Conservation (phyloP, 2,113 vertebrate species). For the Meleagris gallopavo region DNA sequence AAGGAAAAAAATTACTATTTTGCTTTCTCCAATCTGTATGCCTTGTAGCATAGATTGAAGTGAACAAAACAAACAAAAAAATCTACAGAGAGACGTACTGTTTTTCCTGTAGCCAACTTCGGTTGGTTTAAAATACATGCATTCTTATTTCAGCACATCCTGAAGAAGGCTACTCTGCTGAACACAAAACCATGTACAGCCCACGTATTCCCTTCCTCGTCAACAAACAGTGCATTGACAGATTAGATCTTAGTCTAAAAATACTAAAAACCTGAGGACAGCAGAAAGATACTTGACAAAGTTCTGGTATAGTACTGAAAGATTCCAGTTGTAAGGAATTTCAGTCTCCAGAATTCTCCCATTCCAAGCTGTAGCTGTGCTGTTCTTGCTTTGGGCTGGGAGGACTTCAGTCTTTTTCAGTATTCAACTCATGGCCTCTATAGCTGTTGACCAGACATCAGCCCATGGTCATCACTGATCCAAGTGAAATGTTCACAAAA, state of each 20-base stretch:
- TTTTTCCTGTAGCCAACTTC: neutral
- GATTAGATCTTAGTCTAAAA: neutral
- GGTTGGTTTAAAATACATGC: neutral
- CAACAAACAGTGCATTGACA: neutral
- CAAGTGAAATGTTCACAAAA: neutral
- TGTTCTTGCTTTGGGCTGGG: neutral
- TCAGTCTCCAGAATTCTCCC: neutral
- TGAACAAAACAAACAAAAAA: neutral
- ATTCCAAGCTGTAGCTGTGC: neutral
- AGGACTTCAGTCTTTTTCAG: neutral
- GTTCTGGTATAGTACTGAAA: neutral
- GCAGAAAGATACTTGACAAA: neutral
- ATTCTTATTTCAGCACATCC: neutral
- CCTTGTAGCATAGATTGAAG: neutral
- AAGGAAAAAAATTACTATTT: neutral
- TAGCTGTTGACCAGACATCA: neutral
- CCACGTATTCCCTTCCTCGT: neutral
- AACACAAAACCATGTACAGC: neutral
- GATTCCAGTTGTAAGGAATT: neutral
- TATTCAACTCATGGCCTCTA: neutral
- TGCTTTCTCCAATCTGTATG: neutral
- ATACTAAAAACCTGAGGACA: neutral
- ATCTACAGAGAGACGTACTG: neutral
- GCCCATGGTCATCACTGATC: neutral
- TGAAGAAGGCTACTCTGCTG: neutral